Evolutionary conservation across 1,140 invertebrate species (phyloP), one percentile per base, ranked within the genome.

Genomic region (Phthorimaea operculella): DNA sequence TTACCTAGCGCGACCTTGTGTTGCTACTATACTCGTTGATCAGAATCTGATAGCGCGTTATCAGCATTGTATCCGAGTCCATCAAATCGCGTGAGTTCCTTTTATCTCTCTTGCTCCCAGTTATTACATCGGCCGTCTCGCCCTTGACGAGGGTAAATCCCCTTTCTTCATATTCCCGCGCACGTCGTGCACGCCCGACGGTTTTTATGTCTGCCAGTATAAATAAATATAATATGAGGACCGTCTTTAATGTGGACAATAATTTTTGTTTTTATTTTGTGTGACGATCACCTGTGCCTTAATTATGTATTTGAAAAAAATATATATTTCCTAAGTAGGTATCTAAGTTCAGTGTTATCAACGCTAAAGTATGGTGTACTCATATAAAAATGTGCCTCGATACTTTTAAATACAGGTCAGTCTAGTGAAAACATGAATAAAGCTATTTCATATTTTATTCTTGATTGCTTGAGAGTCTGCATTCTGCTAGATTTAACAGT

Each of bases 81-180:
- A 47, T 47, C 21, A 28, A 28, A 28, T 28, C 21, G 21, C 21
- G 21, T 28, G 21, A 28, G 63, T 63, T 58, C 60, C 59, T 64
- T 61, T 66, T 74, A 76, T 79, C 69, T 68, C 66, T 63, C 64
- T 69, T 67, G 68, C 70, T 72, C 63, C 59, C 61, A 65, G 73
- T 76, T 76, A 76, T 81, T 76, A 76, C 70, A 55, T 33, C 44
- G 39, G 57, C 71, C 72, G 76, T 81, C 74, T 59, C 57, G 51
- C 42, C 53, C 52, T 65, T 79, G 76, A 79, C 74, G 63, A 75
- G 76, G 76, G 76, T 79, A 79, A 79, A 76, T 74, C 74, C 72
- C 68, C 68, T 76, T 76, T 74, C 73, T 76, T 76, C 70, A 74
- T 74, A 71, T 70, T 67, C 64, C 64, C 54, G 57, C 54, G 57